These are phyloP conservation scores for Dysmachus trigonus DNA, from an alignment of 2,888 invertebrate genomes.

Conservation along the genomic window DNA sequence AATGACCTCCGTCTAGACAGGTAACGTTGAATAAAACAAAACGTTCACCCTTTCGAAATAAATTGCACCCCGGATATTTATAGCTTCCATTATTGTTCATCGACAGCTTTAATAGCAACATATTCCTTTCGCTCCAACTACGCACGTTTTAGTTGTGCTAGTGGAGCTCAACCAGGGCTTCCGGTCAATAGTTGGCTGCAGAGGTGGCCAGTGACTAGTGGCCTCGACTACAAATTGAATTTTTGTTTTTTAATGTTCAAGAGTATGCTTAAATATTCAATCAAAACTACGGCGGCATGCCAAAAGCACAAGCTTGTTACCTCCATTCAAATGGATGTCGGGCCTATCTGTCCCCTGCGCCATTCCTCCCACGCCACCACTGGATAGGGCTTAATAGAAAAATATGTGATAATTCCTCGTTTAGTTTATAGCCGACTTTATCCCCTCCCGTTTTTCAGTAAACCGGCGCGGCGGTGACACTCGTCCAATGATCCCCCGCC, in stretches of 20 bases:
- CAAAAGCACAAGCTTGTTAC: background rate
- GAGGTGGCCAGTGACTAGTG: background rate
- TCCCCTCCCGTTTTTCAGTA: background rate
- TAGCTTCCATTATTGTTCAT: slow-evolving; percentile 23
- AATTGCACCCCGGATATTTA: slow-evolving; percentile 9
- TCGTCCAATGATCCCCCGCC: background rate
- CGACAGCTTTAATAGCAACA: slow-evolving; percentile 20
- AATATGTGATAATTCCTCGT: background rate
- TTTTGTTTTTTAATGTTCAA: background rate
- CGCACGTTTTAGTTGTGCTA: background rate
- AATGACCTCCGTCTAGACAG: slow-evolving; percentile 36
- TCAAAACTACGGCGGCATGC: background rate
- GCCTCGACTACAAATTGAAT: background rate
- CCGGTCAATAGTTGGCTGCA: background rate
- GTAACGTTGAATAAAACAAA: slow-evolving; percentile 25
- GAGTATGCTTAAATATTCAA: background rate
- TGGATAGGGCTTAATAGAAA: background rate
- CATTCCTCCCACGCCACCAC: background rate
- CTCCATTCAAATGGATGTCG: background rate
- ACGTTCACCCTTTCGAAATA: slow-evolving; percentile 27
- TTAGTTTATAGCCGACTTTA: background rate
- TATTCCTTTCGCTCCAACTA: background rate
- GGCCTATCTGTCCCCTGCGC: background rate
- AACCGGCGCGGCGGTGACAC: background rate
- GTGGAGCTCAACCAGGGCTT: background rate